Evolutionary conservation across 1,140 invertebrate species (phyloP), one percentile per base, ranked within the genome.

Genomic region (Panonychus citri): DNA sequence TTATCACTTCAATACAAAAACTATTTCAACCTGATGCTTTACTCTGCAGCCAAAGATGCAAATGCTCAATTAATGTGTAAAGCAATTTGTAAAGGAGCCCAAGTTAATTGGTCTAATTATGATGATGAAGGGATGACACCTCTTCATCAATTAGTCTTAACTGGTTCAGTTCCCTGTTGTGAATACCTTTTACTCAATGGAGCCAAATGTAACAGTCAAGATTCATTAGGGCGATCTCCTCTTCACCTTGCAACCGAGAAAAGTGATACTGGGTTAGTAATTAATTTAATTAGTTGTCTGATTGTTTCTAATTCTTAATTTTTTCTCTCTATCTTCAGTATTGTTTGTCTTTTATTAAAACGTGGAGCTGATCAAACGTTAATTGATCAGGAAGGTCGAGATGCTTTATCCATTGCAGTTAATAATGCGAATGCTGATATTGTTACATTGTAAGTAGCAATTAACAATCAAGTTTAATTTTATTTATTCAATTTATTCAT

Each of bases 291-390:
- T n/a, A n/a, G n/a, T n/a, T n/a, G n/a, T n/a, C n/a, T n/a, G n/a
- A n/a, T n/a, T n/a, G n/a, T n/a, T n/a, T n/a, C n/a, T n/a, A n/a
- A n/a, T n/a, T n/a, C n/a, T n/a, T n/a, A n/a, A 7, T 24, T 30
- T 19, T 52, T 17, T 40, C n/a, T 56, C 28, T 50, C 55, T 57
- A 37, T 43, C 27, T 52, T 21, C 17, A 75, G 85, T 19, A 86
- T 90, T 74, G 87, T 94, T 8, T 93, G 88, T 69, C 75, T 94
- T 55, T 72, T 96, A 49, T 69, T 96, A 19, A 88, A 93, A 66
- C 81, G 93, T 69, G 79, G 82, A 57, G 89, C 89, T 0, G 79
- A 94, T 72, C 83, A 89, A 64, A 79, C 85, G 61, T 70, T 85
- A 39, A 67, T 75, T 58, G 83, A 91, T 67, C 75, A 75, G 60